Base-by-base conservation (phyloP, 2,797 vertebrate genomes). In the Denticeps clupeoides region DNA sequence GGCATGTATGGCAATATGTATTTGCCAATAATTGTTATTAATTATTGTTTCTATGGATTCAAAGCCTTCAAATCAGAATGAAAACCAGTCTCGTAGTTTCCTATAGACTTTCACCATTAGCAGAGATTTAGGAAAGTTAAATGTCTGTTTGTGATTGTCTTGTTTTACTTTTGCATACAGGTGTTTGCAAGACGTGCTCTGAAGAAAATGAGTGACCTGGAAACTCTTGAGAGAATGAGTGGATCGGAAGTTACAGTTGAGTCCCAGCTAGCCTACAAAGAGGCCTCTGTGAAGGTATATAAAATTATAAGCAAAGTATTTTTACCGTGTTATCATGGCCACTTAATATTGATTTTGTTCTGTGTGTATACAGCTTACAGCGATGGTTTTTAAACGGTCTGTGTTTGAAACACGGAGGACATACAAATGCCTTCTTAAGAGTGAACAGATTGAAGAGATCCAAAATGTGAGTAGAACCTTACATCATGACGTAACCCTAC, bases 361-460 rank as follows among this genome's bases (percentile, higher is more conserved):
- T 60, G 16, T 62, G 59, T 51, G 49, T 41, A 57, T 64, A 44
- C 60, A 98, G 93, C 82, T 97, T 73, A 84, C 85, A 28, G 71
- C 82, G 50, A 87, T 97, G 88, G 75, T 97, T 51, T 97, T 98
- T 67, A 98, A 92, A 72, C 80, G 82, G 55, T 74, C 82, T 2
- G 86, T 83, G 2, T 94, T 82, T 73, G 88, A 89, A 68, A 67
- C 74, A 31, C 79, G 83, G 71, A 88, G 71, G 69, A 88, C 73
- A 66, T 72, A 49, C 0, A 90, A 86, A 71, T n/a, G 28, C 10
- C 7, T 47, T 1, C 68, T 76, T 28, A 81, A 59, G 56, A 60
- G 60, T 26, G 88, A 84, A 66, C 40, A 60, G 52, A 89, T 83
- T 1, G 89, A 75, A 69, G 85, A 91, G 58, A 38, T 66, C 23